These are phyloP conservation scores for Thalassarche chlororhynchos DNA, from an alignment of 2,113 vertebrate species.

Conservation along the genomic window DNA sequence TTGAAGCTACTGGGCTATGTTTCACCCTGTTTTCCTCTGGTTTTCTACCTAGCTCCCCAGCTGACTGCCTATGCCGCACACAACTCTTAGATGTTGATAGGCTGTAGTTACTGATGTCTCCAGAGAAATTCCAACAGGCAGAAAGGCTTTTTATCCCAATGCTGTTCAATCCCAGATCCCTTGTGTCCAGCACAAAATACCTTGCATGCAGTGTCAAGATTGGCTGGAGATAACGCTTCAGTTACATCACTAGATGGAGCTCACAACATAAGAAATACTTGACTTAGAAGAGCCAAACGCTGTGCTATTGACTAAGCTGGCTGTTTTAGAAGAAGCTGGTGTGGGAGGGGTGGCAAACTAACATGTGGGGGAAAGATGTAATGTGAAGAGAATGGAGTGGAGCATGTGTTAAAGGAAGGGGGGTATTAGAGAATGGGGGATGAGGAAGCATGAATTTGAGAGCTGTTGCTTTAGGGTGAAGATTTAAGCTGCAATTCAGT, in stretches of 20 bases:
- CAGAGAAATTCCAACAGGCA: background rate
- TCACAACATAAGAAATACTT: background rate
- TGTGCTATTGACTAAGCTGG: background rate
- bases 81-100: background rate
- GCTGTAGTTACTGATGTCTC: background rate
- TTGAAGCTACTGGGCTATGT: background rate
- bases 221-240: background rate
- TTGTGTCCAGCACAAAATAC: background rate
- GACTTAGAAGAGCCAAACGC: background rate
- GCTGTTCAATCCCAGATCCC: background rate
- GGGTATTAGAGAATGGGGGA: background rate
- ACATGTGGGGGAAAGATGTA: background rate
- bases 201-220: background rate
- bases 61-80: background rate
- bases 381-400: background rate
- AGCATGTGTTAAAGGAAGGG: background rate
- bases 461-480: background rate
- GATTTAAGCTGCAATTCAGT: background rate
- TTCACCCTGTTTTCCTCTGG: background rate
- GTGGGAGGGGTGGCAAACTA: background rate
- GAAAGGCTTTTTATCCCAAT: background rate
- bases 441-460: background rate
- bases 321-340: background rate
- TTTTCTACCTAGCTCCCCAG: background rate
- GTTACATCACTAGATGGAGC: slow-evolving; percentile 49